Base-by-base conservation (phyloP, 2,888 invertebrate genomes). In the Apamea epomidion region DNA sequence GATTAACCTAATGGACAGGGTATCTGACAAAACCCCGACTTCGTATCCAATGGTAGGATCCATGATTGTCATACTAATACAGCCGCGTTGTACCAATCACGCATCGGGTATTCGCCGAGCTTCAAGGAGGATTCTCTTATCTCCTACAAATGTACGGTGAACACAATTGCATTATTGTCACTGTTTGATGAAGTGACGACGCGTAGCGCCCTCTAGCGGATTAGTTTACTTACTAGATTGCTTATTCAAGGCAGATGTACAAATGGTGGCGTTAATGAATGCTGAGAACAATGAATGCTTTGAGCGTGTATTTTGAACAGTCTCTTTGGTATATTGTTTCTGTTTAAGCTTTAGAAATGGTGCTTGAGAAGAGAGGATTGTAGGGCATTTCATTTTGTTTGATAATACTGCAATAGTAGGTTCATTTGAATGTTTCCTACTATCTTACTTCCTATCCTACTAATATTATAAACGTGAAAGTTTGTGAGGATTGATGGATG, bases 191-290 rank as follows among this genome's bases (percentile, higher is more conserved):
- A 81, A 86, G 89, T 75, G 74, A 42, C 68, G 29, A 77, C 64
- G 74, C 70, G 69, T 80, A 18, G 76, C 77, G 48, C 78, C 68
- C 80, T 77, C 84, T 71, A 68, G 60, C 42, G 76, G 74, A 84
- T 88, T 88, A 83, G 83, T 87, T 68, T 84, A 78, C 84, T 87
- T 73, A 80, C 67, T 65, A 68, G 76, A 87, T 87, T 81, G 86
- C 58, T 84, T 81, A 86, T 60, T 81, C 78, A 74, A 81, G 69
- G 32, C 74, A 77, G 84, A 65, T 67, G 67, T 80, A 72, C 62
- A 84, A 85, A 84, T 74, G 76, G 77, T 60, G 60, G 69, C 72
- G 62, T 74, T 85, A 87, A 85, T 85, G 64, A 85, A 80, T 87
- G 69, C 45, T 70, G 32, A 65, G 64, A 76, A 72, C 72, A 72